These are phyloP conservation scores for Herpailurus yagouaroundi DNA, from an alignment of 2,113 vertebrate genomes.

Conservation along the genomic window DNA sequence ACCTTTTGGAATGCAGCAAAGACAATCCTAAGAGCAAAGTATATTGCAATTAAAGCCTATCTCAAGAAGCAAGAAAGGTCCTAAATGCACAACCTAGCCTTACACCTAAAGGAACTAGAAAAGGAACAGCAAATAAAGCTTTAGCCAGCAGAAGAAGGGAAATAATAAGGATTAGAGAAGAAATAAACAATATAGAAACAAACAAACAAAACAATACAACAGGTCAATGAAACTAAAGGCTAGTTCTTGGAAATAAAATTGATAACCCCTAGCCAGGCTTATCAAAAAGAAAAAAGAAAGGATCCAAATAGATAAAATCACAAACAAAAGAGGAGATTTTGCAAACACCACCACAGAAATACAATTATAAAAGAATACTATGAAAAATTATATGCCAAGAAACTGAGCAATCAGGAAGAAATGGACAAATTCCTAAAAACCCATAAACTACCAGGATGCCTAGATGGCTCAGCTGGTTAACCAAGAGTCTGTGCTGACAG, in stretches of 20 bases:
- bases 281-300: neutral
- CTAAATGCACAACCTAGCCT: neutral
- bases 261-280: neutral
- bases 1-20: neutral
- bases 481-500: too few relatives aligned
- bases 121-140: neutral
- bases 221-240: neutral
- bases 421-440: neutral
- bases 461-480: too few relatives aligned
- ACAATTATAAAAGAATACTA: neutral
- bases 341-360: neutral
- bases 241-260: neutral
- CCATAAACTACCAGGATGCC: neutral
- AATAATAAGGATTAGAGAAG: neutral
- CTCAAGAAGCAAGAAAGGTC: neutral
- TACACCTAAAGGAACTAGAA: neutral
- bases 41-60: neutral
- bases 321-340: neutral
- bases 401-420: neutral
- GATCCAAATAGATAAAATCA: neutral
- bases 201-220: neutral
- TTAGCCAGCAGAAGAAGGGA: neutral
- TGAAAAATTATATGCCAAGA: neutral
- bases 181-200: neutral
- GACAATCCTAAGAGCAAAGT: neutral